Base-by-base conservation (phyloP, 1,140 invertebrate genomes). In the Agrypnia vestita region DNA sequence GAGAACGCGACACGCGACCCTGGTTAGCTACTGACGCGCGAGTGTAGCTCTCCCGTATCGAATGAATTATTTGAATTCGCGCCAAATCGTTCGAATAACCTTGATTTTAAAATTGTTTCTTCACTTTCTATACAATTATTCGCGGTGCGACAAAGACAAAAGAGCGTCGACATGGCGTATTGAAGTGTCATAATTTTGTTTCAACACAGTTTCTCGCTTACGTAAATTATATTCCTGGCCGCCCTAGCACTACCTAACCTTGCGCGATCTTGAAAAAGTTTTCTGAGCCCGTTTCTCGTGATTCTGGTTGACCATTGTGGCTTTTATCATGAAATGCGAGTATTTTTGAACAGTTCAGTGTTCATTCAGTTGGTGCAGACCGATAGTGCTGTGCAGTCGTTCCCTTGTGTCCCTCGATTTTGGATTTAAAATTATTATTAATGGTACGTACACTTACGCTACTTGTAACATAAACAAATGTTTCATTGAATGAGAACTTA, bases 311-410 rank as follows among this genome's bases (percentile, higher is more conserved):
- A 71, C 49, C 67, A 21, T 71, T 21, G 67, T 71, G 46, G 49
- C n/a, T 71, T 71, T 71, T 71, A 71, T 71, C 67, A 71, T 15
- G 19, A 71, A 71, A 71, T 51, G 67, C 25, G 35, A n/a, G 43
- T 15, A 69, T 69, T 59, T 59, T 56, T 59, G 12, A 64, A 12
- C 61, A 35, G 25, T 35, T 35, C 25, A 6, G 25, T 35, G 25
- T 35, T 35, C 25, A 35, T 1, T 35, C 25, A 35, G 25, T 53
- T n/a, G 51, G 3, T 9, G 53, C n/a, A 8, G 53, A n/a, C 1
- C 15, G 13, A 46, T 67, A 67, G 21, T 67, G 62, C 35, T 6
- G 62, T 43, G 62, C 62, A 11, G n/a, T 25, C 9, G 61, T 19
- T n/a, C 19, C 53, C 7, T 4, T 13, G 11, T 56, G 53, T 56